Base-by-base conservation (phyloP, 2,113 vertebrate species). In the Heloderma charlesbogerti region DNA sequence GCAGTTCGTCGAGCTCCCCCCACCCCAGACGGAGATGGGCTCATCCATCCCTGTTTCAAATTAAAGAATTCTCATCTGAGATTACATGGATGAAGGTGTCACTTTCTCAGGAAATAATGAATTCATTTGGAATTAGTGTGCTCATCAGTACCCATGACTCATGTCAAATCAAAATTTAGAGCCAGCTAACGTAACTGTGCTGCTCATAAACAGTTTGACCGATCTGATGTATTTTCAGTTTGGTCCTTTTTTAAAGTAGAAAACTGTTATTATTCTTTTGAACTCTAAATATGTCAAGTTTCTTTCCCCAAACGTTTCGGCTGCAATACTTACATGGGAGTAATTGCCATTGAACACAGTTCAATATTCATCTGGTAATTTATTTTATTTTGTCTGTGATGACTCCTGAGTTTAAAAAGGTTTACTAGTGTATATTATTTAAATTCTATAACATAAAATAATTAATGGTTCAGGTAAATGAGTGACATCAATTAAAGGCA, bases 351-450 rank as follows among this genome's bases (percentile, higher is more conserved):
- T 80, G 20, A 67, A 69, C 3, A n/a, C 20, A 37, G 40, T 69
- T 89, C 6, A 43, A 63, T 63, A 25, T 89, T 13, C 48, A 63
- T 16, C n/a, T 4, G 29, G 75, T 1, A 60, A 29, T 31, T 8
- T 78, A 75, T 75, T 74, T 74, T 8, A 8, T 89, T n/a, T 57
- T 43, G 51, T 9, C 22, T 57, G 12, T 71, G 25, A 29, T n/a
- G 57, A 89, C 18, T 9, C 20, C 27, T 34, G 40, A 31, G 45
- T 45, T n/a, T n/a, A n/a, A 84, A 89, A 75, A 48, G 51, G 63
- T 75, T 89, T 66, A 84, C 82, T 37, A 51, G 63, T 40, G 10
- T 43, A 84, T 29, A 77, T 78, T 85, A 51, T 84, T 85, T 51
- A 77, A 84, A 75, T 78, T 89, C 48, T 54, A 18, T 25, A 48